These are phyloP conservation scores for Callosobruchus maculatus DNA, from an alignment of 2,888 invertebrate genomes.

Conservation along the genomic window DNA sequence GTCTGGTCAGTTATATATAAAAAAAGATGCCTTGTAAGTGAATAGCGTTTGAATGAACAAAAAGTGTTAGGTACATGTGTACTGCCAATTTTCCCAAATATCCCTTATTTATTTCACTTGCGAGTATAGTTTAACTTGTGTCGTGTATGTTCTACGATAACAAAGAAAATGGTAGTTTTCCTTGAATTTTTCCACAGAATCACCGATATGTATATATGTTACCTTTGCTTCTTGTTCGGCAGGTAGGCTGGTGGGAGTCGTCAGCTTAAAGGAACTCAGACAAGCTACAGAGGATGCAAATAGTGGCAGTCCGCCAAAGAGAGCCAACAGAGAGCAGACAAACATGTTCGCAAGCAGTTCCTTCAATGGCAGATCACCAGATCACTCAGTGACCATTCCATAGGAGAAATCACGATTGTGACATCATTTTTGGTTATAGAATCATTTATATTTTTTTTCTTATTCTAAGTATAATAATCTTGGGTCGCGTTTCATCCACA, in stretches of 20 bases:
- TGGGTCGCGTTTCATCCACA: too few relatives aligned
- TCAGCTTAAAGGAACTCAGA: constrained; percentile 88
- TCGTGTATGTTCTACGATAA: too few relatives aligned
- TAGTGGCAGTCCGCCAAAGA: constrained; percentile 61
- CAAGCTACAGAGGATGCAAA: constrained; percentile 88
- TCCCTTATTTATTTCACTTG: too few relatives aligned
- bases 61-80: too few relatives aligned
- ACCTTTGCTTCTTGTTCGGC: constrained; percentile 59
- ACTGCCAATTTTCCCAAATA: too few relatives aligned
- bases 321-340: constrained; percentile 3
- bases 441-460: background rate
- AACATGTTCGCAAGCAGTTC: background rate
- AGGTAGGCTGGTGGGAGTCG: constrained; percentile 87
- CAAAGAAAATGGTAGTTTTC: too few relatives aligned
- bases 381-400: background rate
- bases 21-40: too few relatives aligned
- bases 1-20: too few relatives aligned
- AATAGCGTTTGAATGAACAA: too few relatives aligned
- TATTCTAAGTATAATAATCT: too few relatives aligned
- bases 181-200: constrained; percentile 70
- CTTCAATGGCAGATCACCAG: background rate
- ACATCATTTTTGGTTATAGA: background rate
- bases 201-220: too few relatives aligned
- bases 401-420: background rate
- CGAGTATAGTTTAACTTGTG: too few relatives aligned